A percentile compares a stretch with the other conserved stretches of the same genome.
These are phyloP conservation scores for Montipora cactus DNA, from an alignment of 64 coral and sea anemone species.

Conservation along the genomic window DNA sequence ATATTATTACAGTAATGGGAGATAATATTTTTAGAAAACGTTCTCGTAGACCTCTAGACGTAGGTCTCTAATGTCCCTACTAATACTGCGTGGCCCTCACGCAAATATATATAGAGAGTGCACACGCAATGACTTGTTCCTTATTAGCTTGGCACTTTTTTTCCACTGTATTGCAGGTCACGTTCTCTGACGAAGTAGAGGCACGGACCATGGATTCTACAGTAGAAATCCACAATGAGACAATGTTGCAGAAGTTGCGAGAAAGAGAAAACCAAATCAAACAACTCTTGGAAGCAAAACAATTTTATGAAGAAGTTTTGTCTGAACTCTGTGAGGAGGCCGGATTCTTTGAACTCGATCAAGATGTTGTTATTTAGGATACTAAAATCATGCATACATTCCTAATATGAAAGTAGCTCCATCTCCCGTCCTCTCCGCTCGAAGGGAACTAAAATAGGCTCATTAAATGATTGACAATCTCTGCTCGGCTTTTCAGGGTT, in stretches of 20 bases:
- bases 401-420: no score
- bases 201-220: conserved; percentile 3
- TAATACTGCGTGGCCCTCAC: no score
- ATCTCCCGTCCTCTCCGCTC: no score
- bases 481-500: no score
- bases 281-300: conserved; percentile 66
- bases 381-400: neutral
- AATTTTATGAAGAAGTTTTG: conserved; percentile 74
- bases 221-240: conserved; percentile 8
- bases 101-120: no score
- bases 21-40: no score
- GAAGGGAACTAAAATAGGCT: no score
- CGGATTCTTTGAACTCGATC: conserved; percentile 88
- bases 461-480: no score
- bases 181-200: conserved; percentile 34
- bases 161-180: conserved; percentile 9
- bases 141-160: neutral
- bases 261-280: conserved; percentile 76
- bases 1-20: no score
- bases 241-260: conserved; percentile 58
- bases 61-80: no score
- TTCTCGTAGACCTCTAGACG: no score
- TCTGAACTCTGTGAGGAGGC: conserved; percentile 92
- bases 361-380: conserved; percentile 26
- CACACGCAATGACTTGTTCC: no score